Percentiles rank a stretch among this genome's conserved stretches.
These are phyloP conservation scores for Erpetoichthys calabaricus DNA, from an alignment of 2,797 vertebrate genomes.

Conservation along the genomic window DNA sequence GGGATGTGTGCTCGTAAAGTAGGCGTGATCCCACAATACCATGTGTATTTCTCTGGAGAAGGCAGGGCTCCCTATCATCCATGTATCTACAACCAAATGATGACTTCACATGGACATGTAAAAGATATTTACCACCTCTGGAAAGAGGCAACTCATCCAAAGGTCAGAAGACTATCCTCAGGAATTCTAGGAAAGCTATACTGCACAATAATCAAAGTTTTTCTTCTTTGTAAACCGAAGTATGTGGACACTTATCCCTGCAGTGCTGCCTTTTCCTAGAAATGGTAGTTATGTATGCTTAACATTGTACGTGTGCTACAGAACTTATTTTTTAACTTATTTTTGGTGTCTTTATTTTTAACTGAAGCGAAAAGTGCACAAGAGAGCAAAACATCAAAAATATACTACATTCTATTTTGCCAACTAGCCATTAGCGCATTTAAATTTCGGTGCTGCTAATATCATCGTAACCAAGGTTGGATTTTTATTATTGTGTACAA, in stretches of 20 bases:
- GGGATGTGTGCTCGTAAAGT: constrained; percentile 80
- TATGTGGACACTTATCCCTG: constrained; percentile 66
- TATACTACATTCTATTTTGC: no score
- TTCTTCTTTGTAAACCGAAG: constrained; percentile 63
- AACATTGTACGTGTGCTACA: no score
- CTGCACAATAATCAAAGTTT: constrained; percentile 62
- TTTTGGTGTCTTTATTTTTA: no score
- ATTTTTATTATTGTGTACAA: no score
- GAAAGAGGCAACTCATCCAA: constrained; percentile 56
- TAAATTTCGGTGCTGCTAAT: no score
- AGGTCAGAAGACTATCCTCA: constrained; percentile 37
- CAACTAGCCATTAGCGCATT: no score
- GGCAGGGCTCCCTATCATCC: constrained; percentile 73
- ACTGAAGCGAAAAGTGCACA: no score
- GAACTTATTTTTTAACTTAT: no score
- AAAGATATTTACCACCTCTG: constrained; percentile 63
- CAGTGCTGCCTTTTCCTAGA: constrained; percentile 65
- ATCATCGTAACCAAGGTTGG: no score
- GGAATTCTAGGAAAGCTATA: constrained; percentile 60
- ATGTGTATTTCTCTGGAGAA: constrained; percentile 79
- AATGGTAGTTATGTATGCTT: constrained; percentile 16
- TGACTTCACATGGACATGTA: constrained; percentile 79
- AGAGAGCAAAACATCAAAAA: no score
- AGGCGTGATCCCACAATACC: constrained; percentile 65
- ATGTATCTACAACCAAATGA: constrained; percentile 84